Conservation (phyloP, 2,888 invertebrate species). For the Crioceris asparagi region DNA sequence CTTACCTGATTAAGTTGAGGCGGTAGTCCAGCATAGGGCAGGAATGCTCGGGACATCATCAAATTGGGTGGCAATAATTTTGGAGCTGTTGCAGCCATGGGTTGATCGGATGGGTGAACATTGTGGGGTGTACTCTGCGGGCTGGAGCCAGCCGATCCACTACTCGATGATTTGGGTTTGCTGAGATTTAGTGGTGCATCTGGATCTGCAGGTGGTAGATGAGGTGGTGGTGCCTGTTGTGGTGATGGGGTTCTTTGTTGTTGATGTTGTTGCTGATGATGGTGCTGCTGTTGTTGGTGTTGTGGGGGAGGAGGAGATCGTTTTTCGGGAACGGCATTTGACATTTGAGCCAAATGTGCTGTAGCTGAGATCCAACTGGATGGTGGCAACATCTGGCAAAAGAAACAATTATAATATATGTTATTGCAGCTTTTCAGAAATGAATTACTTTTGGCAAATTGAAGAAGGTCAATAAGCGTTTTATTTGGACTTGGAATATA, state of each 20-base stretch:
- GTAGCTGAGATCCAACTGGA: conserved; percentile 54
- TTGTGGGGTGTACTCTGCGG: conserved; percentile 35
- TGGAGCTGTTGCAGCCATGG: conserved; percentile 44
- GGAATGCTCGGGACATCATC: conserved; percentile 48
- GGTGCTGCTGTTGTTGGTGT: conserved; percentile 71
- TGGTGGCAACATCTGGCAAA: conserved; percentile 43
- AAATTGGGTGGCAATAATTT: conserved; percentile 48
- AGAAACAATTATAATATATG: background rate
- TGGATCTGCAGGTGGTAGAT: conserved; percentile 43
- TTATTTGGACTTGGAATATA: too few relatives aligned
- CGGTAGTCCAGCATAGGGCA: conserved; percentile 51
- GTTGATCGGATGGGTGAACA: conserved; percentile 39
- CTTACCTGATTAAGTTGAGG: too few relatives aligned
- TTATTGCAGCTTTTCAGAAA: too few relatives aligned
- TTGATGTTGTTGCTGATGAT: conserved; percentile 46
- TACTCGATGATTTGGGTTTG: conserved; percentile 60
- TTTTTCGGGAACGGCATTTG: conserved; percentile 33
- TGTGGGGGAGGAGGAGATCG: conserved; percentile 30
- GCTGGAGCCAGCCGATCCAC: conserved; percentile 45
- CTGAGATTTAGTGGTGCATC: conserved; percentile 82
- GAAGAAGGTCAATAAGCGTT: too few relatives aligned
- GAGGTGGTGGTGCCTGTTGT: conserved; percentile 32
- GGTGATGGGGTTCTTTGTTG: conserved; percentile 17
- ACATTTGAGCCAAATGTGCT: conserved; percentile 51
- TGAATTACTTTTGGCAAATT: too few relatives aligned